These are phyloP conservation scores for Anaspis maculata DNA, from an alignment of 2,888 invertebrate species.

Conservation along the genomic window DNA sequence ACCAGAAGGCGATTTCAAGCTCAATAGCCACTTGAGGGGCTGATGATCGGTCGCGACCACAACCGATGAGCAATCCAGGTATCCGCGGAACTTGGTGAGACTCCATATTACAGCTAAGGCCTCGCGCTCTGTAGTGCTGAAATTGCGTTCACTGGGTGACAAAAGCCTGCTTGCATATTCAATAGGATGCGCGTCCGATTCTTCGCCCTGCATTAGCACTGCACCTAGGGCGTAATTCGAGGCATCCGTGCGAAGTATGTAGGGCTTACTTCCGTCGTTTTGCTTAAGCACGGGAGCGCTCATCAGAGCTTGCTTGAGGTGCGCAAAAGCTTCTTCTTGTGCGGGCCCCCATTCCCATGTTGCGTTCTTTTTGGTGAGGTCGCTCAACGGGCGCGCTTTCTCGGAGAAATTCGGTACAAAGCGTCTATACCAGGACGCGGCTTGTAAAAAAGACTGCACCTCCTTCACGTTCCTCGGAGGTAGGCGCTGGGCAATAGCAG, in stretches of 20 bases:
- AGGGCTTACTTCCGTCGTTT: conserved; percentile 19
- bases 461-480: conserved; percentile 17
- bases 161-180: background rate
- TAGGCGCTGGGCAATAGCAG: conserved; percentile 12
- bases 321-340: background rate
- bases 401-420: conserved; percentile 13
- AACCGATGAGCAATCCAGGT: background rate
- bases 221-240: conserved; percentile 1
- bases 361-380: background rate
- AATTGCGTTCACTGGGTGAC: background rate
- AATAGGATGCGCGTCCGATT: background rate
- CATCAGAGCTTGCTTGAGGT: conserved; percentile 7
- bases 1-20: conserved; percentile 36
- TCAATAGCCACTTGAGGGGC: conserved; percentile 41
- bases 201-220: conserved; percentile 1
- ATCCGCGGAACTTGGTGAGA: background rate
- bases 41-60: conserved; percentile 37
- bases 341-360: background rate
- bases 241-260: conserved; percentile 3
- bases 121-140: background rate
- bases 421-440: conserved; percentile 20
- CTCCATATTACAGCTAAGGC: background rate
- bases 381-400: background rate
- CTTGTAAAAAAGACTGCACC: conserved; percentile 17
- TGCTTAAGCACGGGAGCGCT: conserved; percentile 19